Conservation (phyloP, 2,888 invertebrate genomes). For the Leptinotarsa tumamoca region DNA sequence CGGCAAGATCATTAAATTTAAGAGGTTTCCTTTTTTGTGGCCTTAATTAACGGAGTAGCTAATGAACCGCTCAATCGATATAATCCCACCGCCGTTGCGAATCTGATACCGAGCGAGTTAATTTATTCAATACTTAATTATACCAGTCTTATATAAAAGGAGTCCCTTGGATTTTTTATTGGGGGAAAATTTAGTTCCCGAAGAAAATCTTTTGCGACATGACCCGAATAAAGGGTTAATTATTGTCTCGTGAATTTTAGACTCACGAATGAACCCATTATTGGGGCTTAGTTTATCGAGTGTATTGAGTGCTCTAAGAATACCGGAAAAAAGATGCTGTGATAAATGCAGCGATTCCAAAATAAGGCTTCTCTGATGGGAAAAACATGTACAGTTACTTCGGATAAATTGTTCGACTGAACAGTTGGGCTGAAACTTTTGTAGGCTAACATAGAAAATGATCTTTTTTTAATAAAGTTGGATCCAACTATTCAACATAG, state of each 20-base stretch:
- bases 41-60: constrained; percentile 63
- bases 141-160: constrained; percentile 55
- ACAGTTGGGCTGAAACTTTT: no score
- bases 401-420: no score
- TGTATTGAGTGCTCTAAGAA: not conserved
- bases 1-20: constrained; percentile 53
- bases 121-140: constrained; percentile 65
- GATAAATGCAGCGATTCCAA: not conserved
- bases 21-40: constrained; percentile 54
- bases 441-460: no score
- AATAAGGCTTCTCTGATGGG: no score
- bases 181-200: constrained; percentile 23
- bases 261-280: constrained; percentile 3
- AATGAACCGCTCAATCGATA: constrained; percentile 65
- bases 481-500: no score
- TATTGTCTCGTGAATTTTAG: constrained; percentile 22
- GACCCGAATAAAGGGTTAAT: constrained; percentile 27
- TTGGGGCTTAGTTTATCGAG: not conserved
- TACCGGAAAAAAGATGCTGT: not conserved
- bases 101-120: constrained; percentile 63
- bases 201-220: constrained; percentile 19
- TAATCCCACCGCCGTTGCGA: constrained; percentile 63
- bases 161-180: constrained; percentile 39
- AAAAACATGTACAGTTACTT: no score
- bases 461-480: no score